phyloP scores from a whole-genome alignment of 1,140 invertebrate species.

The Macrobrachium nipponense region DNA sequence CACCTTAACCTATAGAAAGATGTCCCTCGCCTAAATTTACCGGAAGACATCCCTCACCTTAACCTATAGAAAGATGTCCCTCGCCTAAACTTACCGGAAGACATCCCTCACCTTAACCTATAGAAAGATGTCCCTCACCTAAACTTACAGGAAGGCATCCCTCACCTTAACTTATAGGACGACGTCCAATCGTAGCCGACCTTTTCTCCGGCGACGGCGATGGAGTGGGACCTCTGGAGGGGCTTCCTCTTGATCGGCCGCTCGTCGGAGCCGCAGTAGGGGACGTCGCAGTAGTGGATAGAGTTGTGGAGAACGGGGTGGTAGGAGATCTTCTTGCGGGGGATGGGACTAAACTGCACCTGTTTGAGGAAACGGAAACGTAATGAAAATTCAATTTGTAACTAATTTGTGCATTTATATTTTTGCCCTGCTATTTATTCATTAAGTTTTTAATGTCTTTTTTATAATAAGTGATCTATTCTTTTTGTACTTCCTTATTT shows the following conservation, averaged over 20 bases:
- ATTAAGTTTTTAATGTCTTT: not conserved
- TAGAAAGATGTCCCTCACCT: not conserved
- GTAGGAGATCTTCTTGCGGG: conserved; percentile 63
- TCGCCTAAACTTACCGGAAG: not conserved
- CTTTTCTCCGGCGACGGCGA: conserved; percentile 51
- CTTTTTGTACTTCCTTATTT: too few relatives aligned
- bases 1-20: too few relatives aligned
- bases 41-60: not conserved
- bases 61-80: not conserved
- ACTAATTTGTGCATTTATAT: not conserved
- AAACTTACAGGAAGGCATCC: too few relatives aligned
- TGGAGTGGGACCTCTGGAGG: conserved; percentile 55
- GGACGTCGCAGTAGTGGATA: conserved; percentile 64
- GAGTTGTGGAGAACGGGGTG: conserved; percentile 62
- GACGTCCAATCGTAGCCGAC: conserved; percentile 48
- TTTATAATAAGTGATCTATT: too few relatives aligned
- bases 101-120: conserved; percentile 26
- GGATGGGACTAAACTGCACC: conserved; percentile 63
- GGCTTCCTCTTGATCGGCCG: conserved; percentile 62
- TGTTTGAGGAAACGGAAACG: not conserved
- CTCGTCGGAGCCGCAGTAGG: conserved; percentile 54
- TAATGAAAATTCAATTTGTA: too few relatives aligned
- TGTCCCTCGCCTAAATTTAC: too few relatives aligned
- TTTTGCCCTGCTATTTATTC: not conserved
- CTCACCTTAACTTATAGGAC: conserved; percentile 51